Percentiles rank a stretch among this genome's conserved stretches.
Conservation (phyloP, 2,888 invertebrate genomes). For the Oscheius sp. region DNA sequence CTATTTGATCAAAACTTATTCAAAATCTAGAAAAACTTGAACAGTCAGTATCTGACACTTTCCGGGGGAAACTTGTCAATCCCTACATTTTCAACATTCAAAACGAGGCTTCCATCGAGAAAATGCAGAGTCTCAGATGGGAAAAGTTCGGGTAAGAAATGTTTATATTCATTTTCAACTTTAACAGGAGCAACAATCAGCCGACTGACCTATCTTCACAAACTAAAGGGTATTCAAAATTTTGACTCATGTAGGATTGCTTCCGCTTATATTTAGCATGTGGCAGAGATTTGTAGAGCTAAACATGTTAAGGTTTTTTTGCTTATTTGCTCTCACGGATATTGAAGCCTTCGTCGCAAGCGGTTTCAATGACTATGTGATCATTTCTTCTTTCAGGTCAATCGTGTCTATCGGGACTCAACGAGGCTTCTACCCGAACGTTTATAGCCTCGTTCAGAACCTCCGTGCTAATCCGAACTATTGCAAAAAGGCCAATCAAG, state of each 20-base stretch:
- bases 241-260: not conserved
- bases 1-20: not conserved
- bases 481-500: conserved; percentile 39
- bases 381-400: conserved; percentile 41
- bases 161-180: not conserved
- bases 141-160: conserved; percentile 45
- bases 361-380: too few species aligned
- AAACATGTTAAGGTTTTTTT: not conserved
- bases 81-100: conserved; percentile 67
- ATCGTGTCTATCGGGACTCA: conserved; percentile 58
- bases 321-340: not conserved
- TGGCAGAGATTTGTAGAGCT: too few species aligned
- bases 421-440: conserved; percentile 52
- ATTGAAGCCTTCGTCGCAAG: too few species aligned
- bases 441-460: conserved; percentile 44
- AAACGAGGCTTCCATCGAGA: conserved; percentile 50
- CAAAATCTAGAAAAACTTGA: conserved; percentile 50
- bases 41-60: conserved; percentile 60
- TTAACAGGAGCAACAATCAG: not conserved
- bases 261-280: not conserved
- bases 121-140: conserved; percentile 47
- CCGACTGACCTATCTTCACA: not conserved
- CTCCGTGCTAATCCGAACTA: conserved; percentile 41
- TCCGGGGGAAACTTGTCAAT: conserved; percentile 66
- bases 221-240: not conserved